Percentiles rank a stretch among this genome's conserved stretches.
These are phyloP conservation scores for Plebejus anna DNA, from an alignment of 2,888 invertebrate species.

Conservation along the genomic window DNA sequence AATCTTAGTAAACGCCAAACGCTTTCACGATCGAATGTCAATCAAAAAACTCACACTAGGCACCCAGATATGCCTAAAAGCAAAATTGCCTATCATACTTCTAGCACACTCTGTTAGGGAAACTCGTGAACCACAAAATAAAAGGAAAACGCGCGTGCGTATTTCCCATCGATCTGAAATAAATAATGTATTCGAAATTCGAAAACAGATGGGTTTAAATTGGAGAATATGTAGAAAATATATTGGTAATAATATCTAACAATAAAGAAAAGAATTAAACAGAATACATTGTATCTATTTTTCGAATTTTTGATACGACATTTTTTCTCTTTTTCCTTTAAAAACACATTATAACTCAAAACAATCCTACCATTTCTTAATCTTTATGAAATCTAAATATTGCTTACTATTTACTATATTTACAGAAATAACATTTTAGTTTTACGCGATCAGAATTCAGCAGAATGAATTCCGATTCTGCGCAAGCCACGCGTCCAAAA, in stretches of 20 bases:
- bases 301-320: background rate
- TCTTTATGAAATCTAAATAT: too few relatives aligned
- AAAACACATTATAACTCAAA: too few relatives aligned
- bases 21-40: too few relatives aligned
- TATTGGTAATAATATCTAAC: background rate
- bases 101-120: conserved; percentile 58
- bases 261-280: background rate
- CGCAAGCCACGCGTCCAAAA: conserved; percentile 53
- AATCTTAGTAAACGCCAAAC: too few relatives aligned
- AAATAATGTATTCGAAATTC: conserved; percentile 64
- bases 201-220: conserved; percentile 41
- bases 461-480: conserved; percentile 51
- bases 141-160: conserved; percentile 71
- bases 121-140: conserved; percentile 47
- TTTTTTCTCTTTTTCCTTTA: too few relatives aligned
- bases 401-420: background rate
- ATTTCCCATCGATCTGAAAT: conserved; percentile 67
- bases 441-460: background rate
- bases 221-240: conserved; percentile 30
- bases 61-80: background rate
- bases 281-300: background rate
- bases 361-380: too few relatives aligned
- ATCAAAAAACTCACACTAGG: too few relatives aligned
- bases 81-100: conserved; percentile 28
- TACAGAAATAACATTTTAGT: background rate